Conservation (phyloP, 2,888 invertebrate genomes). For the Brachyptera putata region DNA sequence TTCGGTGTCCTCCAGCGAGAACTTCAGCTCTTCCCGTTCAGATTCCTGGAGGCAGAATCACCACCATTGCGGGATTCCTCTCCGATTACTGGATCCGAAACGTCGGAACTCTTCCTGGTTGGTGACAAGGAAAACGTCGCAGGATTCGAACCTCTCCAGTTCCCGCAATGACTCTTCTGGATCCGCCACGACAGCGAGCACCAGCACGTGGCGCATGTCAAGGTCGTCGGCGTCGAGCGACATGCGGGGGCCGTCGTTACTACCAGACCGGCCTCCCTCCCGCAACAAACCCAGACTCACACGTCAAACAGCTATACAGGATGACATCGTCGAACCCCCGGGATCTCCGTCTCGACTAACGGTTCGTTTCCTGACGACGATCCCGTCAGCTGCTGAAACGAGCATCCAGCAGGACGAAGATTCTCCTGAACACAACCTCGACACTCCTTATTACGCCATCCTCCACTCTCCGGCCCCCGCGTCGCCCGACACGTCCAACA, state of each 20-base stretch:
- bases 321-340: conserved; percentile 61
- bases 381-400: conserved; percentile 69
- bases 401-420: conserved; percentile 62
- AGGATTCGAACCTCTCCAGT: conserved; percentile 86
- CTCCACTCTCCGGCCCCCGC: conserved; percentile 37
- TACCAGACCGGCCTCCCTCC: conserved; percentile 36
- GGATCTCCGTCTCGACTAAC: conserved; percentile 53
- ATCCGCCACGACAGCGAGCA: conserved; percentile 82
- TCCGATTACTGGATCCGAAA: conserved; percentile 68
- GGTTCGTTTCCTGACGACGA: conserved; percentile 63
- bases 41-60: conserved; percentile 79
- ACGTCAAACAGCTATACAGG: conserved; percentile 74
- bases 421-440: conserved; percentile 1
- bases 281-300: conserved; percentile 68
- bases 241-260: conserved; percentile 32
- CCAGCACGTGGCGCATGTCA: conserved; percentile 85
- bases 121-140: conserved; percentile 86
- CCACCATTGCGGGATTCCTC: conserved; percentile 70
- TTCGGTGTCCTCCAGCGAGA: conserved; percentile 82
- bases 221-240: conserved; percentile 72
- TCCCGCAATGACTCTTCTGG: conserved; percentile 89
- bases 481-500: conserved; percentile 29
- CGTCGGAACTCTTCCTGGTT: conserved; percentile 83
- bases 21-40: conserved; percentile 82
- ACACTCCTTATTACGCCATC: conserved; percentile 36